A percentile compares a stretch with the other conserved stretches of the same genome.
Evolutionary conservation across 2,797 vertebrate genomes (phyloP).

Genomic region (Sebastes diploproa): DNA sequence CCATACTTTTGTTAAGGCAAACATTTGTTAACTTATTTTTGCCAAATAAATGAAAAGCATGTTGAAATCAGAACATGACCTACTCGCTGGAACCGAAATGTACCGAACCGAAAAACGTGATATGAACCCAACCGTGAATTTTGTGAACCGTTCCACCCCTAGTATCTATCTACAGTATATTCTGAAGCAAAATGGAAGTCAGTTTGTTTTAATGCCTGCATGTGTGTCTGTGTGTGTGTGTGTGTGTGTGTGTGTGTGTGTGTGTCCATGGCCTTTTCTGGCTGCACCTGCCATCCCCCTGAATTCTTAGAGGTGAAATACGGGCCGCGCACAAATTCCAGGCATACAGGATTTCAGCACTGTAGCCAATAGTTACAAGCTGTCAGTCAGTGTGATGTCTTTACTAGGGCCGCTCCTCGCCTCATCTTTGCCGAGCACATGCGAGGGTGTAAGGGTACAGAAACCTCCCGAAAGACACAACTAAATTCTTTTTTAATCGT

Average conservation of each 20-base stretch:
- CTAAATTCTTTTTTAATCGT: neutral
- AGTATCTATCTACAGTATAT: neutral
- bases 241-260: conserved; percentile 5
- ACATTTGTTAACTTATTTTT: too few species aligned
- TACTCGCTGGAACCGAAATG: too few species aligned
- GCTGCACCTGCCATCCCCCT: conserved; percentile 83
- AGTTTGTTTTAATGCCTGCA: neutral
- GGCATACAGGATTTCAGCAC: conserved; percentile 74
- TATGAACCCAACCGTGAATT: too few species aligned
- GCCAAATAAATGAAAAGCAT: too few species aligned
- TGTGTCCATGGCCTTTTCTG: conserved; percentile 70
- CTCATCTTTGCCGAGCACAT: neutral
- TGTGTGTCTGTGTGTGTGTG: conserved; percentile 2
- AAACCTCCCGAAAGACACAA: neutral
- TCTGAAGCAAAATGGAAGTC: conserved; percentile 3
- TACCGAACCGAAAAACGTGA: too few species aligned
- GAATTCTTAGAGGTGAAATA: conserved; percentile 80
- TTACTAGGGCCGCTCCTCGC: conserved; percentile 65
- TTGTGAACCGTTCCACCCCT: neutral
- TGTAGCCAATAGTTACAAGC: conserved; percentile 83
- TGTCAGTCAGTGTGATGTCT: conserved; percentile 80
- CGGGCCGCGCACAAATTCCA: conserved; percentile 67
- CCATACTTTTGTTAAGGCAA: too few species aligned
- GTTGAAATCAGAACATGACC: too few species aligned
- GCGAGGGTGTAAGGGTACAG: too few species aligned